Conservation (phyloP, 2,888 invertebrate genomes). For the Eupsilia transversa region DNA sequence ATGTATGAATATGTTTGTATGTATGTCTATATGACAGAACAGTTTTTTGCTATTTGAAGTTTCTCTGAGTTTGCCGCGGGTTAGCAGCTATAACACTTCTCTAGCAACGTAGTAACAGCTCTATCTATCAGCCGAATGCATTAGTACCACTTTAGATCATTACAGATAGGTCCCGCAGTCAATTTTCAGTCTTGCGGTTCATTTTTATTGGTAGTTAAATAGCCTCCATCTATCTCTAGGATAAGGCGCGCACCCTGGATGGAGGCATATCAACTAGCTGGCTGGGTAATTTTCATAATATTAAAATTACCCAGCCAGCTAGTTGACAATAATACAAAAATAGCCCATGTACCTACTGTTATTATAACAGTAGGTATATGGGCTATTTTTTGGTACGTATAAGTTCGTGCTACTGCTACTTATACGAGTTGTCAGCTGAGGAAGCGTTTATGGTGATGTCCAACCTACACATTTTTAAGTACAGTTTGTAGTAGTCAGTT, state of each 20-base stretch:
- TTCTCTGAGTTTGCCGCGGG: not conserved
- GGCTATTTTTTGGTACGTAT: not conserved
- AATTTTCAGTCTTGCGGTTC: not conserved
- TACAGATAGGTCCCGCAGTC: not conserved
- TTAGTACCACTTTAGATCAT: not conserved
- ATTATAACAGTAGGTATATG: not conserved
- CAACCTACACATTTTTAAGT: conserved; percentile 57
- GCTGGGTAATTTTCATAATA: conserved; percentile 14
- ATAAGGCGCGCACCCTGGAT: not conserved
- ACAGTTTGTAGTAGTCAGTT: conserved; percentile 77
- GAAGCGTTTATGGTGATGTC: conserved; percentile 50
- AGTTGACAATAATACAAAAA: too few species aligned
- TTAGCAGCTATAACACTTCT: not conserved
- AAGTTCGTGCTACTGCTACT: conserved; percentile 2
- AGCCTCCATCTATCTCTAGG: not conserved
- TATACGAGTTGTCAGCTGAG: conserved; percentile 16
- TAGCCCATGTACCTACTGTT: too few species aligned
- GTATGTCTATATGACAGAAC: too few species aligned
- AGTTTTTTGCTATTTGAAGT: too few species aligned
- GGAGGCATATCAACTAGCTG: not conserved
- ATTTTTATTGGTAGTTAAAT: not conserved
- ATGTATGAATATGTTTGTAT: too few species aligned
- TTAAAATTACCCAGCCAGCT: too few species aligned
- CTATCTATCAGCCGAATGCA: not conserved
- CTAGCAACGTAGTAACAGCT: not conserved